Base-by-base conservation (phyloP, 2,888 invertebrate genomes). In the Lasioglossum oenotherae region DNA sequence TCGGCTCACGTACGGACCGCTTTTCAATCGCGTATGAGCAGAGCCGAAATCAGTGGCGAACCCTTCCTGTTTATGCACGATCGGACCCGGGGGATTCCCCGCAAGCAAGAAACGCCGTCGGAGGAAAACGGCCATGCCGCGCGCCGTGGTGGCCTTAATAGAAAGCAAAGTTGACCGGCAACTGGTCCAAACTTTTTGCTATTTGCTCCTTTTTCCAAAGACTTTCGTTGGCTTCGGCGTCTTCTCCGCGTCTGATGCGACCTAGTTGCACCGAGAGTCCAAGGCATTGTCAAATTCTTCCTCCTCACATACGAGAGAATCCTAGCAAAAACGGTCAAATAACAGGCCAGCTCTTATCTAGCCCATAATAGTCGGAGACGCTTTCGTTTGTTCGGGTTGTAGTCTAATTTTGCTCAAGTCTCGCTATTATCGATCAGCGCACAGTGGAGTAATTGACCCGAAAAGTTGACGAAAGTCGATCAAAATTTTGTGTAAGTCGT, bases 21-120 rank as follows among this genome's bases (percentile, higher is more conserved):
- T 84, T 89, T 89, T 89, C 87, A 88, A 89, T 86, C 81, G 78
- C n/a, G 31, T 78, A 77, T 64, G 44, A 53, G 60, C 83, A n/a
- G 44, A 74, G 38, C 49, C 67, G 35, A 76, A 87, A 88, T 77
- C 82, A 71, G 60, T 49, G 49, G 41, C 57, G 44, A 41, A 49
- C 57, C 31, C n/a, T 12, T 75, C 35, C 60, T 44, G 67, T 80
- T 88, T 86, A 81, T 76, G 75, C 76, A 44, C 53, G 19, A 78
- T 72, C 72, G 38, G 78, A 49, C 74, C 31, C 14, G 16, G 14
- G 46, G 46, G 69, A 67, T 75, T 57, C 38, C 27, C 72, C 41
- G 49, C 8, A 27, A 31, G 23, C 35, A 69, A 49, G 44, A 10
- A 31, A 69, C 57, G 31, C n/a, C 6, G 5, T 12, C 49, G 31